Base-by-base conservation (phyloP, 2,113 vertebrate species). In the Corydoras sp. region DNA sequence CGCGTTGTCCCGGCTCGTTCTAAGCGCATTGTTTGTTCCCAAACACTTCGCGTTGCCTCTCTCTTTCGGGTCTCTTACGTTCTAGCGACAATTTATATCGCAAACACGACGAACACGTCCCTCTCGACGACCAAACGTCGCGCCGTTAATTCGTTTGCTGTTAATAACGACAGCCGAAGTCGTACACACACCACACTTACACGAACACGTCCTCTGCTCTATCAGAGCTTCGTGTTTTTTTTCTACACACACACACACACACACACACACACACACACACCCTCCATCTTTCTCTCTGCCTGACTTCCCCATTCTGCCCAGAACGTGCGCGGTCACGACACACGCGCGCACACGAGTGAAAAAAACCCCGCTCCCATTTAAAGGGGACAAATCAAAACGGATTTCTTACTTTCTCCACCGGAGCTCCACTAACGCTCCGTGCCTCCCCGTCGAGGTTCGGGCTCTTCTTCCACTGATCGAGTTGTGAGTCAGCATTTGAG, bases 81-180 rank as follows among this genome's bases (percentile, higher is more conserved):
- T 43, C 35, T 43, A 43, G 4, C 35, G 35, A 8, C 2, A 43
- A 43, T 76, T 79, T 85, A 81, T 85, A 83, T 80, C 82, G 79
- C 79, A 35, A 77, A 72, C 72, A 58, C 68, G 62, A 58, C 81
- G 50, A 84, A 75, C 71, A 24, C 81, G 74, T 30, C 81, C 75
- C 75, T 79, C 78, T 83, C 72, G 73, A 86, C 80, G 85, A 85
- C 35, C 82, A 82, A 80, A 85, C 84, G 80, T 80, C 81, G 89
- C 75, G 68, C 85, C 35, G 90, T 85, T 87, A 82, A 85, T 90
- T 88, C 89, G 90, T 90, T 88, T 91, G 86, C 86, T 84, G 81
- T 83, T 86, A 84, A 82, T 86, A 43, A 43, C 35, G 88, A 90
- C 83, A 90, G 84, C 80, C 82, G 80, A 77, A 83, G 80, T 81